These are phyloP conservation scores for Scylla paramamosain DNA, from an alignment of 1,140 invertebrate species.

Conservation along the genomic window DNA sequence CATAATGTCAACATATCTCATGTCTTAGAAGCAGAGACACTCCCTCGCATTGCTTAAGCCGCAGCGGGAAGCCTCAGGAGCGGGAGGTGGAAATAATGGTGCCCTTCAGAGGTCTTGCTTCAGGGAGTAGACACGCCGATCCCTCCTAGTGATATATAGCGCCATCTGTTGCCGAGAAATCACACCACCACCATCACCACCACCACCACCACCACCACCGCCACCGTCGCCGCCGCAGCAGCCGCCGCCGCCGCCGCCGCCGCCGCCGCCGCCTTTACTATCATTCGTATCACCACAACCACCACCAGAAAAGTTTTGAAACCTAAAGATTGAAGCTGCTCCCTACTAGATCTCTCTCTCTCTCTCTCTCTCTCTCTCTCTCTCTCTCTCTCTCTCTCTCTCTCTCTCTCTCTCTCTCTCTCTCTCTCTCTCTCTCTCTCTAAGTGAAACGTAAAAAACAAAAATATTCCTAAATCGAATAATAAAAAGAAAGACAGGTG, in stretches of 20 bases:
- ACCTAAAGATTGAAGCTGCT: neutral
- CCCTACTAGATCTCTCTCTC: neutral
- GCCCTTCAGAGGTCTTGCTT: too few species aligned
- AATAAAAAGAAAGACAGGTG: neutral
- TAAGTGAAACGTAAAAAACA: neutral
- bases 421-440: neutral
- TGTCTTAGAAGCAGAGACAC: too few species aligned
- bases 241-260: too few species aligned
- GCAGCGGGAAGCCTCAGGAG: too few species aligned
- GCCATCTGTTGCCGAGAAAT: neutral
- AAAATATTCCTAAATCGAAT: neutral
- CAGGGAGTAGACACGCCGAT: too few species aligned
- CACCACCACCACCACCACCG: too few species aligned
- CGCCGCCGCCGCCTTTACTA: too few species aligned
- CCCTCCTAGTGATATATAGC: neutral
- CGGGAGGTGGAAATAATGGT: too few species aligned
- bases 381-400: constrained; percentile 9
- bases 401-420: constrained; percentile 20
- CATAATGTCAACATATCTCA: too few species aligned
- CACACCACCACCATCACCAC: neutral
- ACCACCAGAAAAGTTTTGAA: neutral
- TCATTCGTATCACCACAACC: neutral
- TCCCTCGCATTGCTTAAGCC: too few species aligned
- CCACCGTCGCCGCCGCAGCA: too few species aligned
- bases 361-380: constrained; percentile 18